Conservation (phyloP, 1,140 invertebrate genomes). For the Vanessa atalanta region DNA sequence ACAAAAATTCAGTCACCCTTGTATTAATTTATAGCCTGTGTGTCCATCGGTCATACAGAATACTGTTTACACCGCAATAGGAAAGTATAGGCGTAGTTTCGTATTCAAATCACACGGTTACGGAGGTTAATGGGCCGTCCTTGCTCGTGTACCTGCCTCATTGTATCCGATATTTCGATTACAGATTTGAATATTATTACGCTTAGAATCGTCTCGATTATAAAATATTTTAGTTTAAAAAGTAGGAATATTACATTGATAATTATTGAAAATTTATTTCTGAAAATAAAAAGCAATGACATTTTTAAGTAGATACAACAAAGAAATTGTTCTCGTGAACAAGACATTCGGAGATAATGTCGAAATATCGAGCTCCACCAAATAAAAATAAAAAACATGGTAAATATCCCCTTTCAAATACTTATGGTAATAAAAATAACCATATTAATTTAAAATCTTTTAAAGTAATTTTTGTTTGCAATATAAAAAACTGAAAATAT, state of each 20-base stretch:
- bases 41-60: conserved; percentile 12
- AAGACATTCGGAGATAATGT: no score
- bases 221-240: not conserved
- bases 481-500: no score
- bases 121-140: conserved; percentile 63
- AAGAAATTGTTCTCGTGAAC: no score
- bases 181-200: conserved; percentile 31
- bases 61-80: conserved; percentile 41
- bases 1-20: not conserved
- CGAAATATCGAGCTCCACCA: no score
- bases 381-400: no score
- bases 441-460: no score
- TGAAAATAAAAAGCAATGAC: not conserved
- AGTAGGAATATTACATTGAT: not conserved
- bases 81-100: conserved; percentile 52
- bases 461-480: no score
- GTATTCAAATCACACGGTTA: conserved; percentile 68
- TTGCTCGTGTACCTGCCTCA: conserved; percentile 41
- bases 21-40: conserved; percentile 3
- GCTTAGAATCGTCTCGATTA: not conserved
- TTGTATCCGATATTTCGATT: conserved; percentile 26
- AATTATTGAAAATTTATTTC: no score
- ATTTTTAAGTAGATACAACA: no score
- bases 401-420: no score
- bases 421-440: no score